Base-by-base conservation (phyloP, 2,888 invertebrate species). In the Caenorhabditis auriculariae region DNA sequence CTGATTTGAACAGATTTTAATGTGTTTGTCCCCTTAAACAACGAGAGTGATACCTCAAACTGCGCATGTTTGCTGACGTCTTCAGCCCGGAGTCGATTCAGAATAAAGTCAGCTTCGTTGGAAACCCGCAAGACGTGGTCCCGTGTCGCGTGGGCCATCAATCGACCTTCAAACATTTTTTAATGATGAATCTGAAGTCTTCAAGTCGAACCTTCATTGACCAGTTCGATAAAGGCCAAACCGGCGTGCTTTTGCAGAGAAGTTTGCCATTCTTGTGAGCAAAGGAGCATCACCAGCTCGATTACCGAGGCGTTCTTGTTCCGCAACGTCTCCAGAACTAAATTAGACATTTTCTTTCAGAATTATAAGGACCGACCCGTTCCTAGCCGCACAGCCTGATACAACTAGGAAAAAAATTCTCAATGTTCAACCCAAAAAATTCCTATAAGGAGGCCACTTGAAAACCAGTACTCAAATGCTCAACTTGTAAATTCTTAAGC, bases 241-340 rank as follows among this genome's bases (percentile, higher is more conserved):
- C 98, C 98, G 0, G 98, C 98, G 84, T 99, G 95, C 85, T 99
- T 99, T 84, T 99, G 98, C 47, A 99, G 85, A 0, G 96, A 96
- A 85, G 98, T 99, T 85, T 99, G 98, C 98, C 98, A 99, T 85
- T 99, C 98, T 85, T 98, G 75, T 3, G 76, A 77, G 84, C 98
- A 99, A 54, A 99, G 86, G 81, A 99, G 84, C 98, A 99, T 99
- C 59, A 99, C 98, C 64, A 99, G 86, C 82, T 99, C 98, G 37
- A 99, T 95, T 0, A 96, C 96, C 0, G 94, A 95, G 46, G 77
- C 79, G 35, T 71, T 64, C 32, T 68, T 74, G 50, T 77, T 78
- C 43, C 75, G 73, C 51, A 98, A 91, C 0, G 96, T 96, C 70
- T 92, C 93, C 74, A 98, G 85, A 53, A 96, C 91, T 90, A 83